Evolutionary conservation across 2,797 vertebrate genomes (phyloP).

Genomic region (Bucorvus abyssinicus): DNA sequence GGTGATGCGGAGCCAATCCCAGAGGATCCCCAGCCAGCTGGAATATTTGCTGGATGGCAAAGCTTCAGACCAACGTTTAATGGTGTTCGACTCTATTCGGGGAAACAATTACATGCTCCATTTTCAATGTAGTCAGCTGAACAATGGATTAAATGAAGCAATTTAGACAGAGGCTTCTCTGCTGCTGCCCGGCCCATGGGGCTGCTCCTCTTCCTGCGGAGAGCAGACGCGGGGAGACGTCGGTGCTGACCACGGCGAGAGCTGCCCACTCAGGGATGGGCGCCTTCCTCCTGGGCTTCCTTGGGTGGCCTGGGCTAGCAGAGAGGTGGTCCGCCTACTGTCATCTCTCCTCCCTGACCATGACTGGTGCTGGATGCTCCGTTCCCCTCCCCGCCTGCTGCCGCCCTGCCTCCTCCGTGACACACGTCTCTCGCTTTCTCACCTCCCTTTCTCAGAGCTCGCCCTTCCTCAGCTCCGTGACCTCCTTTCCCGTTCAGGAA

Average conservation of each 20-base stretch:
- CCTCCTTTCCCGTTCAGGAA: conserved; percentile 31
- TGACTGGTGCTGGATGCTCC: rapidly evolving
- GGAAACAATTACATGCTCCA: conserved; percentile 74
- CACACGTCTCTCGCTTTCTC: not conserved
- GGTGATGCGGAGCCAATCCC: conserved; percentile 63
- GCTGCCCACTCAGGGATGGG: rapidly evolving
- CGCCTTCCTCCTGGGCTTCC: rapidly evolving
- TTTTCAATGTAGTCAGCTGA: conserved; percentile 67
- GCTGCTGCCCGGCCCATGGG: not conserved
- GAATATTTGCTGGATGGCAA: conserved; percentile 68
- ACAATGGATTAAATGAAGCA: conserved; percentile 71
- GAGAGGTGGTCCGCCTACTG: rapidly evolving
- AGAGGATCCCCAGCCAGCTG: conserved; percentile 64
- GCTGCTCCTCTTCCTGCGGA: no score
- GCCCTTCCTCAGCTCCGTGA: not conserved
- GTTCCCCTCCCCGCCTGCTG: not conserved
- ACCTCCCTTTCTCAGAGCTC: not conserved
- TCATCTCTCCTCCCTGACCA: not conserved
- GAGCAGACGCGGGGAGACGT: not conserved
- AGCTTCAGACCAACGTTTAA: conserved; percentile 64
- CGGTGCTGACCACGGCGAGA: rapidly evolving
- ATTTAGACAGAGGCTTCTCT: conserved; percentile 31
- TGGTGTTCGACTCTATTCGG: conserved; percentile 58
- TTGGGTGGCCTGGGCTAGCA: not conserved
- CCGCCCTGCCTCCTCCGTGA: not conserved